phyloP scores from a whole-genome alignment of 2,888 invertebrate species.

The Physocephala rufipes region DNA sequence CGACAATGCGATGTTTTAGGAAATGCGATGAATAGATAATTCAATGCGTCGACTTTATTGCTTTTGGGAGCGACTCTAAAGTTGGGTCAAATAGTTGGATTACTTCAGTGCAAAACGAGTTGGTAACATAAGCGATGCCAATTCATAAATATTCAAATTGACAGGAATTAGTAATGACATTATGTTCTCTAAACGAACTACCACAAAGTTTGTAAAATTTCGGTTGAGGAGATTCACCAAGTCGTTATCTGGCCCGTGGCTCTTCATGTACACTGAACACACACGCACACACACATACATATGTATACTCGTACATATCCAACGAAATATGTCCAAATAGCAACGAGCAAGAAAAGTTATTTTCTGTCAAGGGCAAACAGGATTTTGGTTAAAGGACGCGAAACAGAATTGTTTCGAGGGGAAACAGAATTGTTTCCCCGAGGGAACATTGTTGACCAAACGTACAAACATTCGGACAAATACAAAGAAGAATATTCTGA shows the following conservation, averaged over 20 bases:
- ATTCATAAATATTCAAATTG: slow-evolving; percentile 59
- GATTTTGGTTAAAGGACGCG: slow-evolving; percentile 31
- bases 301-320: too few species aligned
- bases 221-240: too few species aligned
- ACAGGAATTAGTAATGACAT: slow-evolving; percentile 37
- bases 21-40: slow-evolving; percentile 2
- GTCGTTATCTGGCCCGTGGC: background rate
- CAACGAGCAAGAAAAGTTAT: too few species aligned
- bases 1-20: background rate
- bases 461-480: background rate
- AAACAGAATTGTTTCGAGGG: slow-evolving; percentile 41
- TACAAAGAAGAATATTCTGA: slow-evolving; percentile 9
- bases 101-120: background rate
- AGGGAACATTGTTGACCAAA: slow-evolving; percentile 39
- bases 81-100: slow-evolving; percentile 2
- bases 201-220: slow-evolving; percentile 9
- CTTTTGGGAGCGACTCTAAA: background rate
- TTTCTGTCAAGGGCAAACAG: too few species aligned
- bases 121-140: slow-evolving; percentile 46
- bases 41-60: background rate
- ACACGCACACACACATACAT: background rate
- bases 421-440: slow-evolving; percentile 41
- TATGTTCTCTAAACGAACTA: slow-evolving; percentile 16
- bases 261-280: background rate
- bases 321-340: background rate